These are phyloP conservation scores for Prunella fulvescens DNA, from an alignment of 2,113 vertebrate genomes.

Conservation along the genomic window DNA sequence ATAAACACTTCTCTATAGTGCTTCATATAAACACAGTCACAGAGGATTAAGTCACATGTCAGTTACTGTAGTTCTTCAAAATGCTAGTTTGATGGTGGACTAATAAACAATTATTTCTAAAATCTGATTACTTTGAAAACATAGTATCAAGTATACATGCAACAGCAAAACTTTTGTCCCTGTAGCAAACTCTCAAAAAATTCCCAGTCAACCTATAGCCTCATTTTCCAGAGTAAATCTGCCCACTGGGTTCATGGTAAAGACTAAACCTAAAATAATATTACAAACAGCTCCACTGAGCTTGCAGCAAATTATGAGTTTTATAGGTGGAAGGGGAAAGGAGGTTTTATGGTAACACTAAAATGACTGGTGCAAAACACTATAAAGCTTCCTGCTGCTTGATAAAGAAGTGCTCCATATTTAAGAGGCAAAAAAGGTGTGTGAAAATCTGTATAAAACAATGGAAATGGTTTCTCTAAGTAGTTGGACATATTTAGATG, in stretches of 20 bases:
- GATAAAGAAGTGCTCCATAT: background rate
- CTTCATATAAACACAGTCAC: background rate
- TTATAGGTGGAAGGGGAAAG: slow-evolving; percentile 22
- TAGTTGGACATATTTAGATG: background rate
- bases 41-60: background rate
- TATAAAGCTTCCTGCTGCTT: background rate
- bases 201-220: background rate
- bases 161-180: background rate
- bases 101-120: background rate
- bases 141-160: background rate
- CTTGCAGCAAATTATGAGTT: slow-evolving; percentile 30
- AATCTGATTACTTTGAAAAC: background rate
- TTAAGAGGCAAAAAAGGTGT: background rate
- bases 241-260: slow-evolving; percentile 3
- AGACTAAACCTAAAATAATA: slow-evolving; percentile 51
- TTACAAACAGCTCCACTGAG: slow-evolving; percentile 8
- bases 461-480: background rate
- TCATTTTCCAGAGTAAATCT: slow-evolving; percentile 13
- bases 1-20: background rate
- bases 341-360: slow-evolving; percentile 30
- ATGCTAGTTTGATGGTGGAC: background rate
- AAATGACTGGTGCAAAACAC: slow-evolving; percentile 19
- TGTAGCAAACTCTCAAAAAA: background rate
- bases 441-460: background rate
- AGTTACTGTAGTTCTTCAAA: background rate